Conservation (phyloP, 2,888 invertebrate genomes). For the Xylophagus ater region DNA sequence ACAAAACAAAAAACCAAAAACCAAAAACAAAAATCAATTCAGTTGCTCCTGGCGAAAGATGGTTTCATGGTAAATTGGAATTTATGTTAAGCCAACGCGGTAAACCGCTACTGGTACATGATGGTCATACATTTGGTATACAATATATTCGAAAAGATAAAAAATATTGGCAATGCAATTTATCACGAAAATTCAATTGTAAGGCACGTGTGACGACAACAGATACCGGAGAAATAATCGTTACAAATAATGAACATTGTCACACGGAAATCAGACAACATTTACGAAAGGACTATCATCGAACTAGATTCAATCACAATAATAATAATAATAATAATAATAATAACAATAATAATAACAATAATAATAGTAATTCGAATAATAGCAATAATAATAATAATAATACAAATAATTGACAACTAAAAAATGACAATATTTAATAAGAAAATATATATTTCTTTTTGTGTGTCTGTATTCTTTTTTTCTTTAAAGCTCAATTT, state of each 20-base stretch:
- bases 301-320: slow-evolving; percentile 29
- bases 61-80: slow-evolving; percentile 40
- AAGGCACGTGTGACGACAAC: slow-evolving; percentile 40
- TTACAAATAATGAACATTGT: slow-evolving; percentile 40
- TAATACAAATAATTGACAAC: slow-evolving; percentile 9
- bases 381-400: background rate
- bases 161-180: slow-evolving; percentile 41
- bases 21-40: slow-evolving; percentile 10
- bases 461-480: no score
- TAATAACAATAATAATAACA: slow-evolving; percentile 1
- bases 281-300: slow-evolving; percentile 39
- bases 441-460: background rate
- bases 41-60: slow-evolving; percentile 40
- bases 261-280: slow-evolving; percentile 41
- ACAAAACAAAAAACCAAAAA: slow-evolving; percentile 1
- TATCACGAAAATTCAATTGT: slow-evolving; percentile 40
- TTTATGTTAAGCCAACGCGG: slow-evolving; percentile 41
- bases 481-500: no score
- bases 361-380: slow-evolving; percentile 1
- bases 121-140: slow-evolving; percentile 39
- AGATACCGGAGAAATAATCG: slow-evolving; percentile 35
- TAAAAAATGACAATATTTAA: background rate
- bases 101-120: slow-evolving; percentile 38
- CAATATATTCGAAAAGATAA: slow-evolving; percentile 40
- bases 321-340: background rate